These are phyloP conservation scores for Trogon melanurus DNA, from an alignment of 2,113 vertebrate species.

Conservation along the genomic window DNA sequence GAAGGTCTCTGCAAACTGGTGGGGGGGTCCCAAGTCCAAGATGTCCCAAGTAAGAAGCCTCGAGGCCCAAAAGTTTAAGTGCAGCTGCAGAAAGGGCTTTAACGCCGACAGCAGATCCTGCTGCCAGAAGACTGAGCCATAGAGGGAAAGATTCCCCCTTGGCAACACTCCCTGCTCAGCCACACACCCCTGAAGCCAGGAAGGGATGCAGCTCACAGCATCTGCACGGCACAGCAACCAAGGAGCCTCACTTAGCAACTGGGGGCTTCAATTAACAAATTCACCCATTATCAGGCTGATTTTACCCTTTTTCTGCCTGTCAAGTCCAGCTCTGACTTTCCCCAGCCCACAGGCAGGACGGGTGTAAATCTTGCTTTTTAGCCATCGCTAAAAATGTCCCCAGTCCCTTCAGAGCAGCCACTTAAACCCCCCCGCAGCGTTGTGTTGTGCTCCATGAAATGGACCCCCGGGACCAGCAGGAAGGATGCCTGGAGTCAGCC, in stretches of 20 bases:
- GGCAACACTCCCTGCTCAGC: neutral
- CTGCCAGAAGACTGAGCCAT: neutral
- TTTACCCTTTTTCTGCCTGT: neutral
- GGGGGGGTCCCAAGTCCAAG: neutral
- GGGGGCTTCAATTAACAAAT: neutral
- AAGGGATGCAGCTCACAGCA: neutral
- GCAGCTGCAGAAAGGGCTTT: neutral
- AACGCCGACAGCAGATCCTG: neutral
- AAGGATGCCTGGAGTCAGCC: neutral
- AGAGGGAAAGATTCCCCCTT: neutral
- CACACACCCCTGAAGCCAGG: fast-evolving
- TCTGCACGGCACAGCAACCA: neutral
- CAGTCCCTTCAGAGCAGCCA: fast-evolving
- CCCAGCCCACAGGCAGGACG: neutral
- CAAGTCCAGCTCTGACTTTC: neutral
- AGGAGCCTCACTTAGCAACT: neutral
- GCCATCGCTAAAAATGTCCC: neutral
- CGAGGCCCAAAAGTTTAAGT: neutral
- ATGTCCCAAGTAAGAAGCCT: neutral
- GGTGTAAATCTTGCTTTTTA: neutral
- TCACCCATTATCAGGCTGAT: neutral
- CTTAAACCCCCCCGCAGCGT: fast-evolving
- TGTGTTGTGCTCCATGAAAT: fast-evolving
- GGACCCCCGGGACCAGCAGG: neutral
- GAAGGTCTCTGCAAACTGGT: neutral